A percentile compares a stretch with the other conserved stretches of the same genome.
These are phyloP conservation scores for Dryobota labecula DNA, from an alignment of 2,888 invertebrate species.

Conservation along the genomic window DNA sequence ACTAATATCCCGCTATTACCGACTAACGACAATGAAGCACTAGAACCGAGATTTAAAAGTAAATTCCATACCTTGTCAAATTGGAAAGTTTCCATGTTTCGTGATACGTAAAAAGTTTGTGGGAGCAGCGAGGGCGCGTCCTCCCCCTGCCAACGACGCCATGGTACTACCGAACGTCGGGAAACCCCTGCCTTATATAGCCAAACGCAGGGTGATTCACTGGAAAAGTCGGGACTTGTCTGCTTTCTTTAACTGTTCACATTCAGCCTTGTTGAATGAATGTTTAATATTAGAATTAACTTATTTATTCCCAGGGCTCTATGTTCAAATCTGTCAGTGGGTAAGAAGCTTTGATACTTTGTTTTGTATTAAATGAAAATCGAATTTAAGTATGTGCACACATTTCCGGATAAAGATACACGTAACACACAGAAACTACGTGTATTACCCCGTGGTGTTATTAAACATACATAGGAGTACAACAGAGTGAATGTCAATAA, in stretches of 20 bases:
- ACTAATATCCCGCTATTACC: conserved; percentile 39
- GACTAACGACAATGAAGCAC: conserved; percentile 39
- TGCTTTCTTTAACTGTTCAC: conserved; percentile 29
- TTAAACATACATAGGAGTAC: background rate
- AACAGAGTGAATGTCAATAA: background rate
- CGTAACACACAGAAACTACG: too few relatives aligned
- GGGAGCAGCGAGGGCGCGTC: conserved; percentile 64
- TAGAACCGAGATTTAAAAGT: conserved; percentile 45
- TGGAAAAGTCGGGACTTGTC: conserved; percentile 55
- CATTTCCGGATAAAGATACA: background rate
- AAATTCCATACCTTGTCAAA: conserved; percentile 72
- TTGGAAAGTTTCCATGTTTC: conserved; percentile 78
- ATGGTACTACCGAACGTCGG: conserved; percentile 72
- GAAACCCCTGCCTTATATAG: conserved; percentile 83
- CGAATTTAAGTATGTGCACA: background rate
- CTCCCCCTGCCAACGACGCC: conserved; percentile 55
- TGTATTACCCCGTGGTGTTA: too few relatives aligned
- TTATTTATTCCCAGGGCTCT: background rate
- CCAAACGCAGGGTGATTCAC: conserved; percentile 72
- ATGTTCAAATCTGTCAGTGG: conserved; percentile 1
- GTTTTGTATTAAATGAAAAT: background rate
- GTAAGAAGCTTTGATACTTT: background rate
- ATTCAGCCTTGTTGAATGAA: conserved; percentile 46
- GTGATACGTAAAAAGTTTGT: conserved; percentile 85
- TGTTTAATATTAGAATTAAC: conserved; percentile 54